Conservation (phyloP, 2,888 invertebrate genomes). For the Macropis europaea region DNA sequence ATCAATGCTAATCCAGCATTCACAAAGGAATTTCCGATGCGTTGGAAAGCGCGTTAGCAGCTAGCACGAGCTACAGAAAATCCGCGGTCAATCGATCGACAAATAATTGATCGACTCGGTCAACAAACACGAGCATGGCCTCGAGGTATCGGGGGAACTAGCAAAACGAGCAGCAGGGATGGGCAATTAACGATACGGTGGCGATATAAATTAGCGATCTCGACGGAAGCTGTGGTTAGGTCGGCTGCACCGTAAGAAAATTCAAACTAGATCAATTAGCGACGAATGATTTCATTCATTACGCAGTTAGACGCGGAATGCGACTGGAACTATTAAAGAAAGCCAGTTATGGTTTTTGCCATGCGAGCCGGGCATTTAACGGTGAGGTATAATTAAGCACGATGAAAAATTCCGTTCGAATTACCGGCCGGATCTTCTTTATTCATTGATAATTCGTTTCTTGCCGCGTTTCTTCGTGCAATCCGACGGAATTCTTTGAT, state of each 20-base stretch:
- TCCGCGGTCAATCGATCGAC: background rate
- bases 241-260: slow-evolving; percentile 5
- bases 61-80: too few species aligned
- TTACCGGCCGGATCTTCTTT: slow-evolving; percentile 30
- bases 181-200: slow-evolving; percentile 5
- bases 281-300: slow-evolving; percentile 45
- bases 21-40: too few species aligned
- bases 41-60: too few species aligned
- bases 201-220: slow-evolving; percentile 4
- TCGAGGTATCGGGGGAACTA: too few species aligned
- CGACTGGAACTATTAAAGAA: slow-evolving; percentile 42
- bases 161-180: background rate
- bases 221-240: background rate
- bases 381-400: slow-evolving; percentile 16
- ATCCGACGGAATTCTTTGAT: background rate
- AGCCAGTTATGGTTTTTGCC: slow-evolving; percentile 4
- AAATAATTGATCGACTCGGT: too few species aligned
- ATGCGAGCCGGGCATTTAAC: slow-evolving; percentile 13
- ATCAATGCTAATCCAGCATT: too few species aligned
- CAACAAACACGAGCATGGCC: too few species aligned
- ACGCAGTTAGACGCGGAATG: slow-evolving; percentile 38
- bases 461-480: background rate
- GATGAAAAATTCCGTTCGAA: slow-evolving; percentile 38
- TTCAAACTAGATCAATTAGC: slow-evolving; percentile 48
- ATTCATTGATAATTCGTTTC: slow-evolving; percentile 24